phyloP scores from a whole-genome alignment of 2,888 invertebrate genomes.

The Spisula solida region DNA sequence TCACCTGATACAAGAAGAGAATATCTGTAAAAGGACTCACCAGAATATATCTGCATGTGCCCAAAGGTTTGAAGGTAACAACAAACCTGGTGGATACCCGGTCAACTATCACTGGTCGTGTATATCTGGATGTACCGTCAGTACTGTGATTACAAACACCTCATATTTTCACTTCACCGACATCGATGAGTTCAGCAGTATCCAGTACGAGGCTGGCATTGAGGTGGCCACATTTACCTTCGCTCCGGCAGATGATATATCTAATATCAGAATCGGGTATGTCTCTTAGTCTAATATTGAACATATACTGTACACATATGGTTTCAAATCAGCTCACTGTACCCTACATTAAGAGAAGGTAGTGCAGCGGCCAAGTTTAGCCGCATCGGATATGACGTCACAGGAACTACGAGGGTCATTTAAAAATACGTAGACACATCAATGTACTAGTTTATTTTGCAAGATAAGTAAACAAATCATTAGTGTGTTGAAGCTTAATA shows the following conservation, averaged over 20 bases:
- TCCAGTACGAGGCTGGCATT: slow-evolving; percentile 51
- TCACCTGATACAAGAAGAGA: not conserved
- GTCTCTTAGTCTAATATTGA: not conserved
- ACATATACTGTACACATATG: too few relatives aligned
- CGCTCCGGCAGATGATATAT: slow-evolving; percentile 25
- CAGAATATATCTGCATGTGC: not conserved
- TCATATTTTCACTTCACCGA: slow-evolving; percentile 50
- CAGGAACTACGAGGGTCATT: too few relatives aligned
- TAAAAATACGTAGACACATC: too few relatives aligned
- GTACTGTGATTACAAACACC: slow-evolving; percentile 14
- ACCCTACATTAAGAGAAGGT: too few relatives aligned
- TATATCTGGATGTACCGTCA: not conserved
- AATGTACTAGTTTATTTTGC: too few relatives aligned
- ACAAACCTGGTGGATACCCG: not conserved
- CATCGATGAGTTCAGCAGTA: slow-evolving; percentile 41
- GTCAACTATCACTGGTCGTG: not conserved
- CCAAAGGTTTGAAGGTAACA: not conserved
- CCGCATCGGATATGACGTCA: too few relatives aligned
- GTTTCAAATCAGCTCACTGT: too few relatives aligned
- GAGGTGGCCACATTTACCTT: slow-evolving; percentile 41
- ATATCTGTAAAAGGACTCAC: not conserved
- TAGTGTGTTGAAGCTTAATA: too few relatives aligned
- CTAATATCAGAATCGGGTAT: slow-evolving; percentile 49
- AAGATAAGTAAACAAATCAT: too few relatives aligned
- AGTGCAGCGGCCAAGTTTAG: too few relatives aligned